Evolutionary conservation across 2,113 vertebrate species (phyloP).

Genomic region (Machaerirhynchus nigripectus): DNA sequence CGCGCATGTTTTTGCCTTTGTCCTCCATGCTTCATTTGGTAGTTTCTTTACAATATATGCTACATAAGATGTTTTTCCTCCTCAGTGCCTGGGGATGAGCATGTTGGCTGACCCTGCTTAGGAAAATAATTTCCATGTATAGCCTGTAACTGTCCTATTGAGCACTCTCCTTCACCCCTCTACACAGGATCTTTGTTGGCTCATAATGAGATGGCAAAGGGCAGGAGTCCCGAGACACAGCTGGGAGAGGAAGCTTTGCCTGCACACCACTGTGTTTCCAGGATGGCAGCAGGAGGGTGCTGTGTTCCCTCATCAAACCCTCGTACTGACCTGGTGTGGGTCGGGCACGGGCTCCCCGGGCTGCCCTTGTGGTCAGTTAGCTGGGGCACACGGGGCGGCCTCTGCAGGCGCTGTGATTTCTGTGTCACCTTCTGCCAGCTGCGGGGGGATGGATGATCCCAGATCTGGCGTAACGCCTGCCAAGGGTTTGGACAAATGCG

Average conservation of each 20-base stretch:
- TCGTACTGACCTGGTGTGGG: rapidly evolving
- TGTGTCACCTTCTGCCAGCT: not conserved
- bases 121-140: not conserved
- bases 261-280: not conserved
- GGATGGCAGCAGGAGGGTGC: not conserved
- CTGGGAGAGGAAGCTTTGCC: not conserved
- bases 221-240: not conserved
- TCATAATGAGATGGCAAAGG: not conserved
- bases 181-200: not conserved
- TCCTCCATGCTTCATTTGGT: not conserved
- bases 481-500: not conserved
- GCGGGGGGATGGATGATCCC: not conserved
- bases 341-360: rapidly evolving
- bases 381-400: not conserved
- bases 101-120: not conserved
- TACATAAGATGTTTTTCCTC: not conserved
- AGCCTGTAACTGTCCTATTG: not conserved
- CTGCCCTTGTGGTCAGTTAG: not conserved
- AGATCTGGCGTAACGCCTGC: not conserved
- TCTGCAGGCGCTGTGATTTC: not conserved
- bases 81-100: not conserved
- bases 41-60: not conserved
- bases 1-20: not conserved
- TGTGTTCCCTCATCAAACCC: not conserved
- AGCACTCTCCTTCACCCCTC: not conserved